Conservation (phyloP, 37 sponge, comb jelly and placozoan species). For the Halisarca cf. caerulea region DNA sequence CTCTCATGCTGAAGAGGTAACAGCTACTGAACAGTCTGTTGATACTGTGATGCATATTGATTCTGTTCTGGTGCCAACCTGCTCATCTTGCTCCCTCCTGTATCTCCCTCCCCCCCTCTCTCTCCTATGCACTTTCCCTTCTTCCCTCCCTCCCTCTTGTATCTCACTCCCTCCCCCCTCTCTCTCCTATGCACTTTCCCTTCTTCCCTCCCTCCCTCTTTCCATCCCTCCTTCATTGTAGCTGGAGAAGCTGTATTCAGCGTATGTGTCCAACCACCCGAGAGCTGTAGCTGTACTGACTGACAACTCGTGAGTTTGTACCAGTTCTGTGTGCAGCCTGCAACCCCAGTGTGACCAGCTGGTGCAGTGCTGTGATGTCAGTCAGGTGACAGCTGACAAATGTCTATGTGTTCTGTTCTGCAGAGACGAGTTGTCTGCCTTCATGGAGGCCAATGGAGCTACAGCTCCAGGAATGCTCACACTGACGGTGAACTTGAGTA, state of each 20-base stretch:
- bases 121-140: no score
- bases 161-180: no score
- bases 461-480: slow-evolving; percentile 83
- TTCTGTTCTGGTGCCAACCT: no score
- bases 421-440: slow-evolving; percentile 84
- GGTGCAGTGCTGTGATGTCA: background rate
- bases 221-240: slow-evolving; percentile 44
- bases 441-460: slow-evolving; percentile 87
- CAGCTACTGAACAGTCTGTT: background rate
- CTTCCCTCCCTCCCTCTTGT: background rate
- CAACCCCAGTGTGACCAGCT: no score
- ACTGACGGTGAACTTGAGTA: slow-evolving; percentile 82
- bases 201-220: background rate
- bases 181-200: no score
- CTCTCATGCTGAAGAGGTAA: slow-evolving; percentile 4
- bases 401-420: background rate
- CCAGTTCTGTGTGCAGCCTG: no score
- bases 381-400: background rate
- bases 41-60: background rate
- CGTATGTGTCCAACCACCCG: slow-evolving; percentile 85
- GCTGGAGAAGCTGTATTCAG: slow-evolving; percentile 66
- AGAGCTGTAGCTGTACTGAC: slow-evolving; percentile 88
- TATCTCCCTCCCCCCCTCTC: no score
- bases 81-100: no score
- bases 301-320: slow-evolving; percentile 88